Conservation (phyloP, 1,140 invertebrate genomes). For the Ips typographus region DNA sequence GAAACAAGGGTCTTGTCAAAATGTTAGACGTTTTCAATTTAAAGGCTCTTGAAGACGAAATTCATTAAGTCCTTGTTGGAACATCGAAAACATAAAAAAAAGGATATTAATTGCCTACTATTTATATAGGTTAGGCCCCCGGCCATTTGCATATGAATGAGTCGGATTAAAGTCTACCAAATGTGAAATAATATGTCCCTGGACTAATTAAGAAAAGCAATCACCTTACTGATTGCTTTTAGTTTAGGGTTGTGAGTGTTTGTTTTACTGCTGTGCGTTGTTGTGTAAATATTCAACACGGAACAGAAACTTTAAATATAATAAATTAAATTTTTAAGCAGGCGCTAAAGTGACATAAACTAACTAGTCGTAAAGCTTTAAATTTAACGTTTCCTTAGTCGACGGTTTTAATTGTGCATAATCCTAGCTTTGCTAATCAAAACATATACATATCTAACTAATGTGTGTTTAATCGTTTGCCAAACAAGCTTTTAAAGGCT, state of each 20-base stretch:
- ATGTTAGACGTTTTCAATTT: slow-evolving; percentile 23
- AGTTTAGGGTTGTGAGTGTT: too few species aligned
- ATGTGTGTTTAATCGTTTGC: not conserved
- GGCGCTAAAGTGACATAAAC: too few species aligned
- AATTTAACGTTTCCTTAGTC: not conserved
- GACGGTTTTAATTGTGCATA: slow-evolving; percentile 4
- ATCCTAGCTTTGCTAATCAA: slow-evolving; percentile 1
- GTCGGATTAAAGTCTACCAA: not conserved
- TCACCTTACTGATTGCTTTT: too few species aligned
- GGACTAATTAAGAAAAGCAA: too few species aligned
- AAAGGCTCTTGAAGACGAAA: slow-evolving; percentile 21
- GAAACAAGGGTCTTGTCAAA: slow-evolving; percentile 12
- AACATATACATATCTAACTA: not conserved
- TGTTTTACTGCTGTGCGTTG: too few species aligned
- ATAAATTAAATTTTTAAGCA: too few species aligned
- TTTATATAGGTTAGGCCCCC: slow-evolving; percentile 24
- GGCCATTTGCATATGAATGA: slow-evolving; percentile 27
- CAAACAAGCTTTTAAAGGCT: not conserved
- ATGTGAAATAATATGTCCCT: too few species aligned
- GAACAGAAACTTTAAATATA: too few species aligned
- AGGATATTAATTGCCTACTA: slow-evolving; percentile 21
- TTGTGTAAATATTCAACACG: too few species aligned
- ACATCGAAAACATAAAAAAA: slow-evolving; percentile 16
- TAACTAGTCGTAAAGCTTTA: too few species aligned
- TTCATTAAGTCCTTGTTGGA: slow-evolving; percentile 22